phyloP scores from a whole-genome alignment of 2,888 invertebrate genomes.

The Petrophora chlorosata region DNA sequence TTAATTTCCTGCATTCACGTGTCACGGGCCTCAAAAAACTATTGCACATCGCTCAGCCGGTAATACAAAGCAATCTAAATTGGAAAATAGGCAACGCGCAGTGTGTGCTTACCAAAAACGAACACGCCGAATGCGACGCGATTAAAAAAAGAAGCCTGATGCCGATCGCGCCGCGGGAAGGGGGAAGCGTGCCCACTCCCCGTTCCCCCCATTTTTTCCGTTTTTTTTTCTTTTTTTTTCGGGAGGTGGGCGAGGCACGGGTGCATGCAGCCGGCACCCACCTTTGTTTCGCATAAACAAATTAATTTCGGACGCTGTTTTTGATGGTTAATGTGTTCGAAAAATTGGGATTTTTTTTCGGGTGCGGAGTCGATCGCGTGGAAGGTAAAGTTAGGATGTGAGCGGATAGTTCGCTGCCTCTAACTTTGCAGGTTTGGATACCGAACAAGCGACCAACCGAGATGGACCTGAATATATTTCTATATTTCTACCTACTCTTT shows the following conservation, averaged over 20 bases:
- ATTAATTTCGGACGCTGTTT: conserved; percentile 83
- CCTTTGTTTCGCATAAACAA: conserved; percentile 84
- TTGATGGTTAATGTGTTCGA: conserved; percentile 80
- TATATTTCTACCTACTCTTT: too few relatives aligned
- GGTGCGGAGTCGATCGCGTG: conserved; percentile 39
- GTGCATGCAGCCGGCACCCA: conserved; percentile 81
- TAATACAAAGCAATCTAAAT: conserved; percentile 84
- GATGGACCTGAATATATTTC: too few relatives aligned
- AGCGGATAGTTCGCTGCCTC: conserved; percentile 24
- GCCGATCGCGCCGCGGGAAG: conserved; percentile 81
- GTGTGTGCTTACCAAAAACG: conserved; percentile 84
- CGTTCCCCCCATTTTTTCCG: conserved; percentile 65
- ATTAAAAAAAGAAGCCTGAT: conserved; percentile 83
- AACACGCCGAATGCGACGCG: conserved; percentile 81
- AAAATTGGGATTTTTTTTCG: conserved; percentile 58
- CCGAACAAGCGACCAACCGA: neutral
- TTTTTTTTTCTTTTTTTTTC: conserved; percentile 74
- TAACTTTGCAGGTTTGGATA: conserved; percentile 4
- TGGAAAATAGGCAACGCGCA: conserved; percentile 84
- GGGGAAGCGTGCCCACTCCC: conserved; percentile 45
- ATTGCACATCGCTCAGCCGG: conserved; percentile 82
- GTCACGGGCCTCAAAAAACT: conserved; percentile 80
- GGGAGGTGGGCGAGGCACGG: conserved; percentile 79
- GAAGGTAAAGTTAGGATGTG: conserved; percentile 39
- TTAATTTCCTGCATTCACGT: conserved; percentile 77